These are phyloP conservation scores for Polyploca ridens DNA, from an alignment of 2,888 invertebrate genomes.

Conservation along the genomic window DNA sequence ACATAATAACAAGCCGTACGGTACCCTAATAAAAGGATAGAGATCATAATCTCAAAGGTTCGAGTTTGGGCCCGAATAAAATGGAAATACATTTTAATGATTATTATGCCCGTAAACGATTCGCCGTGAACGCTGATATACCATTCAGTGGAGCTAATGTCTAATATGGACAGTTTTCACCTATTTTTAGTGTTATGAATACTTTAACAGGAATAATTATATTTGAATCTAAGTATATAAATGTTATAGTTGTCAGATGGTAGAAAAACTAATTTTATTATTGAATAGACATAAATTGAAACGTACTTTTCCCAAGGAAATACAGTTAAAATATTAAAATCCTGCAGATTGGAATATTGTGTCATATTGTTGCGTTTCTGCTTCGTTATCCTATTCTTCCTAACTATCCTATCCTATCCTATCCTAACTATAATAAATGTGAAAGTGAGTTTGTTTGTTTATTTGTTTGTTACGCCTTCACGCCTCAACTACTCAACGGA, in stretches of 20 bases:
- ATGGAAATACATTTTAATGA: conserved; percentile 81
- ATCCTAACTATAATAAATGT: too few species aligned
- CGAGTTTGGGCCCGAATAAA: conserved; percentile 77
- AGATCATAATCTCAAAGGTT: conserved; percentile 79
- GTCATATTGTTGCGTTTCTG: too few species aligned
- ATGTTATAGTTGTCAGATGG: neutral
- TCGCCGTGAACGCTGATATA: conserved; percentile 63
- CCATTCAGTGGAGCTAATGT: conserved; percentile 65
- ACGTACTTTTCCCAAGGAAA: too few species aligned
- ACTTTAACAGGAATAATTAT: neutral
- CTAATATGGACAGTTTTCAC: conserved; percentile 71
- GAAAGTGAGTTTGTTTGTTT: too few species aligned
- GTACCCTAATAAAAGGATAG: conserved; percentile 75
- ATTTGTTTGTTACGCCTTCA: too few species aligned
- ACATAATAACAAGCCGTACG: conserved; percentile 23
- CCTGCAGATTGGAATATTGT: too few species aligned
- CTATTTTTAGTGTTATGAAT: conserved; percentile 46
- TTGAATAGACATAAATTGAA: too few species aligned
- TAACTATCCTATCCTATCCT: too few species aligned
- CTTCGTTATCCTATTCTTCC: too few species aligned
- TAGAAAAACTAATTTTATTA: too few species aligned
- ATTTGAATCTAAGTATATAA: neutral
- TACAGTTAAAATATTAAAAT: too few species aligned
- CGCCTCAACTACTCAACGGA: too few species aligned
- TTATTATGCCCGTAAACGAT: conserved; percentile 81